Percentiles rank a stretch among this genome's conserved stretches.
These are phyloP conservation scores for Platysteira castanea DNA, from an alignment of 2,113 vertebrate genomes.

Conservation along the genomic window DNA sequence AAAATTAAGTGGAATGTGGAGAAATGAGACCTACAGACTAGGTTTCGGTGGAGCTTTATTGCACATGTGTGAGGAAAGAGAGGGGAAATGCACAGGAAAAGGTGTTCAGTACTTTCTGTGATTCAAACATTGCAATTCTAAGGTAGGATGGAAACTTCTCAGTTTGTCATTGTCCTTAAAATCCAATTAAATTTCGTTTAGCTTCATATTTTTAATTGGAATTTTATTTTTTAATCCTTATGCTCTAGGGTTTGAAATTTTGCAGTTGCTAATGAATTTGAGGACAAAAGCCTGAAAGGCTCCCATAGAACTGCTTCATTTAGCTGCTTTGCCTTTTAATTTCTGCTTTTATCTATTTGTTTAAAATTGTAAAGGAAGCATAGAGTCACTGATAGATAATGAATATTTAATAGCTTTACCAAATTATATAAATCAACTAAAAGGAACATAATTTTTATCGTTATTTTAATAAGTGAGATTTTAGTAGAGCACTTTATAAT, in stretches of 20 bases:
- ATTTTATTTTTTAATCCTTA: background rate
- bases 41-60: background rate
- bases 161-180: background rate
- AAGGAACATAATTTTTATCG: conserved; percentile 47
- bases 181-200: background rate
- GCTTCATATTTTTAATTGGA: background rate
- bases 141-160: background rate
- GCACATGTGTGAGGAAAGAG: background rate
- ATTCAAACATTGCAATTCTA: background rate
- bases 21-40: background rate
- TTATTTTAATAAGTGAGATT: conserved; percentile 49
- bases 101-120: background rate
- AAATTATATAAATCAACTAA: conserved; percentile 46
- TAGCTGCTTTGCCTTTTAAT: conserved; percentile 48
- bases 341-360: conserved; percentile 47
- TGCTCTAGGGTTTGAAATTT: conserved; percentile 11
- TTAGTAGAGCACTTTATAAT: conserved; percentile 70
- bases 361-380: conserved; percentile 14
- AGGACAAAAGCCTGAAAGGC: background rate
- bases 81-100: background rate
- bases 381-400: conserved; percentile 28
- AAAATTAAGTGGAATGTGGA: background rate
- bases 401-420: conserved; percentile 58
- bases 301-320: background rate
- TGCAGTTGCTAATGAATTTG: background rate